Base-by-base conservation (phyloP, 2,113 vertebrate genomes). In the Ceyx cyanopectus region DNA sequence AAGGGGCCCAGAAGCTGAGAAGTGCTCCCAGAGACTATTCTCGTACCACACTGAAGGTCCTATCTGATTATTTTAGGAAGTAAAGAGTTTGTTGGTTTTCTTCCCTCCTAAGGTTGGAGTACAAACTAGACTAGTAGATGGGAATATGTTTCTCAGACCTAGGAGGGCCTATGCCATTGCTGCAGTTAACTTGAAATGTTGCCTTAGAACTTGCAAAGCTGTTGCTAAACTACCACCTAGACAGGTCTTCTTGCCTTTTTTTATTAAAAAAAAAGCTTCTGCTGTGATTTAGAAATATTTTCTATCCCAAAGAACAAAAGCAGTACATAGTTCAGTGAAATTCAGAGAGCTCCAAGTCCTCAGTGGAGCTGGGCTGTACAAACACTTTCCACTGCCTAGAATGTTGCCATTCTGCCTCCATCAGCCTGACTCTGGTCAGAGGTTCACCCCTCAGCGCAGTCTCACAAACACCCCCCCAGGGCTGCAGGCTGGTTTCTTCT, bases 381-480 rank as follows among this genome's bases (percentile, higher is more conserved):
- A 46, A 22, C 20, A 7, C 15, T 34, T 32, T 3, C 7, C 57
- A 4, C 5, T 19, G 8, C 40, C 18, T 50, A 11, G 12, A 51
- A 22, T 27, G 14, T 1, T 65, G 34, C 16, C 29, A 11, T 70
- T 48, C 10, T 56, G 4, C 72, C 50, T 24, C n/a, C 3, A 4
- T 3, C 23, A n/a, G 32, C 32, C n/a, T 63, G 27, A 37, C 41
- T 5, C 5, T 51, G 3, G 1, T 6, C 1, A 0, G 30, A 58
- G 46, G 43, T 1, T 85, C 6, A 0, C 3, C 57, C 72, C 45
- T 97, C 92, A 96, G 81, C 68, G 92, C 62, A 90, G 91, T 80
- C 85, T 97, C 70, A 97, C 95, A 91, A 98, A 96, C 62, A 93
- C 50, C 7, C 97, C 95, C 22, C 96, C 95, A 23, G 95, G 87